Evolutionary conservation across 2,113 vertebrate genomes (phyloP), one percentile per base, ranked within the genome.

Genomic region (Labeo catla): DNA sequence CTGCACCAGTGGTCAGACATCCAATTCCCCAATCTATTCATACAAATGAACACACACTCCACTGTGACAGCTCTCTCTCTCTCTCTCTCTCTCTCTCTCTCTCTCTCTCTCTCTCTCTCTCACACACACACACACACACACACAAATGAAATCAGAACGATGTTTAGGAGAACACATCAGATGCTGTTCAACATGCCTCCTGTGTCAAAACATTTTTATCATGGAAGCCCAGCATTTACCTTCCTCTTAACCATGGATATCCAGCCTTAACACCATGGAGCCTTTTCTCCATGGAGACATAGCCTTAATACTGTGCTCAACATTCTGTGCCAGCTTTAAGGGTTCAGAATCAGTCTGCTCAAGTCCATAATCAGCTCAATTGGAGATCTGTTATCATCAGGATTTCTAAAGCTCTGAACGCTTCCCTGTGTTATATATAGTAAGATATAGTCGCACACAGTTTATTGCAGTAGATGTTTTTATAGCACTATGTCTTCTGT

Each of bases 131-230:
- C 4, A 52, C 12, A 52, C 15, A 54, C 54, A 57, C 16, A 8
- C 54, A 7, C 6, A 0, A 89, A 91, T 90, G 91, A 91, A 93
- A 94, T 93, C 94, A 92, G 84, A 83, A 86, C 86, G 90, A 89
- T 85, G 87, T 93, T 92, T 91, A 90, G 92, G 94, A 94, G 91
- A 94, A 95, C 91, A 15, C 94, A 94, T 95, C 93, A 89, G 84
- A 89, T 89, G 84, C 73, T 86, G 86, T 84, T 89, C 59, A n/a
- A 45, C 83, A 76, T 76, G 28, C 16, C 59, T 28, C 79, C 76
- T 77, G 86, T 81, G 65, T 87, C 9, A 78, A 28, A 57, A 57
- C 54, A 57, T 57, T 57, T 57, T 57, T 10, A 78, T 36, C 47
- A 52, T 8, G 16, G 28, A 36, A 57, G 16, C 54, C 54, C 54